phyloP scores from a whole-genome alignment of 2,888 invertebrate genomes.

The Steromphala cineraria region DNA sequence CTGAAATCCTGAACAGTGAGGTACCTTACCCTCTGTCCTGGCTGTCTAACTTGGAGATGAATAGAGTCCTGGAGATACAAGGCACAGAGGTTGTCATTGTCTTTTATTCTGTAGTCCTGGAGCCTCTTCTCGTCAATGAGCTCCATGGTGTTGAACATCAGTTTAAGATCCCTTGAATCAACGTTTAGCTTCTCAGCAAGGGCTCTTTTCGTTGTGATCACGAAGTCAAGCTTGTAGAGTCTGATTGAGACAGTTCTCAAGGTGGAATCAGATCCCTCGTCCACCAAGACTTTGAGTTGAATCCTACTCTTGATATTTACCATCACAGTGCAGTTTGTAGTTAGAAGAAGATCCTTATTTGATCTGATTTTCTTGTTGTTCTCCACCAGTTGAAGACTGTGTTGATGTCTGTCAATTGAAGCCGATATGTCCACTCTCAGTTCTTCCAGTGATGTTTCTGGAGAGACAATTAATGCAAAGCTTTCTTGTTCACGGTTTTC shows the following conservation, averaged over 20 bases:
- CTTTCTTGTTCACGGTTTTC: not conserved
- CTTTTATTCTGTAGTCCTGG: not conserved
- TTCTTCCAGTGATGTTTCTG: not conserved
- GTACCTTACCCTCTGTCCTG: not conserved
- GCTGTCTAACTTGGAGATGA: not conserved
- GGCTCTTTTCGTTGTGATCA: not conserved
- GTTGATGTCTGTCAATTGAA: not conserved
- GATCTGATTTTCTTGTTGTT: not conserved
- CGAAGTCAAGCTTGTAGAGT: not conserved
- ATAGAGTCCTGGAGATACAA: not conserved
- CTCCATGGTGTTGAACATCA: not conserved
- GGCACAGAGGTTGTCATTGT: not conserved
- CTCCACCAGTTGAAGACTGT: not conserved
- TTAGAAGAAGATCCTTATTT: not conserved
- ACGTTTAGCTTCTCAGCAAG: not conserved
- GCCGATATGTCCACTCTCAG: not conserved
- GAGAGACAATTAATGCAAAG: not conserved
- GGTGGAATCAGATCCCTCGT: not conserved
- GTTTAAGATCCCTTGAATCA: not conserved
- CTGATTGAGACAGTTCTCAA: not conserved
- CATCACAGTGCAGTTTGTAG: not conserved
- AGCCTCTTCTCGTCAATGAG: not conserved
- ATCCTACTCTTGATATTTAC: not conserved
- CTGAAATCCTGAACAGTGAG: not conserved
- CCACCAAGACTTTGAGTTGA: not conserved